These are phyloP conservation scores for Shargacucullia verbasci DNA, from an alignment of 2,888 invertebrate genomes.

Conservation along the genomic window DNA sequence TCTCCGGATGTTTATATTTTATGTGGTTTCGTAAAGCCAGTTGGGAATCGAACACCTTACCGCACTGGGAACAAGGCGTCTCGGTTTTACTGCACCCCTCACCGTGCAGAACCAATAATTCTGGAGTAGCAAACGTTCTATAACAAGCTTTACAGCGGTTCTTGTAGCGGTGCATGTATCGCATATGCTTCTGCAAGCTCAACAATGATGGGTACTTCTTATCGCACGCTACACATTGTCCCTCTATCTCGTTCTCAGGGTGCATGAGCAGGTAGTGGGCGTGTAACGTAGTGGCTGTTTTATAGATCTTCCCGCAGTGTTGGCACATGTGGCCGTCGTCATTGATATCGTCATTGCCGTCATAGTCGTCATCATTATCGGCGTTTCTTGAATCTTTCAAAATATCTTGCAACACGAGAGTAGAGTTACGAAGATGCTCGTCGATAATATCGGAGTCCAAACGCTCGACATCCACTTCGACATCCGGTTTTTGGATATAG, in stretches of 20 bases:
- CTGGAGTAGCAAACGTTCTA: conserved; percentile 64
- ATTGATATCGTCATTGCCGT: conserved; percentile 10
- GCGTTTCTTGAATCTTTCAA: conserved; percentile 53
- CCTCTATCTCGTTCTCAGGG: conserved; percentile 62
- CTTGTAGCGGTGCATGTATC: conserved; percentile 73
- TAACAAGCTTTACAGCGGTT: conserved; percentile 74
- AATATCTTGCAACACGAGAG: conserved; percentile 70
- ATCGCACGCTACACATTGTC: conserved; percentile 68
- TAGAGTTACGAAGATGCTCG: conserved; percentile 69
- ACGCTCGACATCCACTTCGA: conserved; percentile 65
- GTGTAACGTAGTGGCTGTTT: conserved; percentile 67
- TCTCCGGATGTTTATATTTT: conserved; percentile 74
- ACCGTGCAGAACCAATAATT: conserved; percentile 61
- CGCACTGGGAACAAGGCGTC: conserved; percentile 67
- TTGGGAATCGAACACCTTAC: conserved; percentile 67
- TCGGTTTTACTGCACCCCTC: conserved; percentile 63
- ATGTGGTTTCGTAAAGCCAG: conserved; percentile 72
- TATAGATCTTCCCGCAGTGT: conserved; percentile 78
- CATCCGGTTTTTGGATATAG: conserved; percentile 40
- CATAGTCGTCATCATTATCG: conserved; percentile 14
- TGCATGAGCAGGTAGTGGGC: conserved; percentile 74
- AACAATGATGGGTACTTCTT: conserved; percentile 74
- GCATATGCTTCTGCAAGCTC: conserved; percentile 74
- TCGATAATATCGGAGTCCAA: conserved; percentile 65
- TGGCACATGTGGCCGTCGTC: conserved; percentile 76